Base-by-base conservation (phyloP, 2,113 vertebrate genomes). In the Prunella himalayana region DNA sequence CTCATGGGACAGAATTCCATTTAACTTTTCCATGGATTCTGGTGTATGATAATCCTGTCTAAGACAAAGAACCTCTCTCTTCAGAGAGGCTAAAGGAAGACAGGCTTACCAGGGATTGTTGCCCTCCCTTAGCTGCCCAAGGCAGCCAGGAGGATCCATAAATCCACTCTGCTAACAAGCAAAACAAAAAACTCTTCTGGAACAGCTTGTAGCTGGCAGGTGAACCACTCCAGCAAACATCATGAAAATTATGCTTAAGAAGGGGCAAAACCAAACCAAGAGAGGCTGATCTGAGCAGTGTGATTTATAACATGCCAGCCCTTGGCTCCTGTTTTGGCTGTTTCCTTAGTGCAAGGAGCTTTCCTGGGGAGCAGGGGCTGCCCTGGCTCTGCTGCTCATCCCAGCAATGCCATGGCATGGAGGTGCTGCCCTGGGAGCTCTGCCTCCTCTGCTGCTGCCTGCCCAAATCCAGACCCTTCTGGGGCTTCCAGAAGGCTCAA, bases 261-360 rank as follows among this genome's bases (percentile, higher is more conserved):
- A 28, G 3, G 1, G 9, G 2, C 0, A 41, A 47, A 47, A 18
- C 10, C 0, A 7, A 11, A 8, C 9, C 16, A 65, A 27, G 25
- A 9, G n/a, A 39, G 24, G 10, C 22, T 45, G 20, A 51, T 44
- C 21, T 15, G 61, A 88, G 56, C 42, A 45, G 54, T 0, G 15
- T 1, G 7, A 76, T 53, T 76, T 47, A 23, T 51, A 45, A 31
- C 13, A 8, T 41, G 57, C 65, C 78, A 76, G 44, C 20, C 24
- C 49, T 60, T 76, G 56, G 63, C n/a, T 85, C 33, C 39, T 54
- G 12, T 7, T 50, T 42, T 63, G 69, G 54, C 39, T 66, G 50
- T 76, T 60, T 47, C 30, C 17, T 42, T 5, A 25, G 60, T 2
- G 9, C 45, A 49, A 64, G 65, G 44, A 88, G 45, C 76, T 37